Evolutionary conservation across 2,797 vertebrate species (phyloP).

Genomic region (Ptychadena robeensis): DNA sequence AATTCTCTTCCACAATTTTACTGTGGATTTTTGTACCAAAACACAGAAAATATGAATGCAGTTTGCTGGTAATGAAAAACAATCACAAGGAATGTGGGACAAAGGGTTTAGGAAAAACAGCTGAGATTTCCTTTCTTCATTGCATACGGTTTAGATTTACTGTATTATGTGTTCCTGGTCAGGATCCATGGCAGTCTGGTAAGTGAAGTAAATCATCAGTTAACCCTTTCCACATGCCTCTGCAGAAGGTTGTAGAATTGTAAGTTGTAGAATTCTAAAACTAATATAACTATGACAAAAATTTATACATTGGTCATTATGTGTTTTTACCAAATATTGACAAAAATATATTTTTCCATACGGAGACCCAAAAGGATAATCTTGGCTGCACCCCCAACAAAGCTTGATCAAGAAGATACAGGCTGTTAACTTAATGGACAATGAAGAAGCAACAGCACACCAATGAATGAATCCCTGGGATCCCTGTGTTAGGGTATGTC

Average conservation of each 20-base stretch:
- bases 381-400: too few species aligned
- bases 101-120: slow-evolving; percentile 20
- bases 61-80: slow-evolving; percentile 3
- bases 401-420: too few species aligned
- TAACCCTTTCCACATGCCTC: slow-evolving; percentile 9
- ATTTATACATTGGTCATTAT: too few species aligned
- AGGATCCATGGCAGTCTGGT: not conserved
- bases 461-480: too few species aligned
- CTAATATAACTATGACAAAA: too few species aligned
- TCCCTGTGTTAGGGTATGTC: too few species aligned
- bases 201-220: slow-evolving; percentile 21
- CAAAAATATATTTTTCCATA: too few species aligned
- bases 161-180: slow-evolving; percentile 14
- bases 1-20: not conserved
- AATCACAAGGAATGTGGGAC: slow-evolving; percentile 37
- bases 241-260: not conserved
- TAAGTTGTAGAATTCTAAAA: too few species aligned
- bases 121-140: slow-evolving; percentile 15
- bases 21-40: not conserved
- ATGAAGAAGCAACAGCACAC: too few species aligned
- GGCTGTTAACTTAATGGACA: too few species aligned
- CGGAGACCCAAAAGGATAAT: too few species aligned
- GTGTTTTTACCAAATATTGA: too few species aligned
- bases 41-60: slow-evolving; percentile 29
- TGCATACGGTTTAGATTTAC: slow-evolving; percentile 29